Evolutionary conservation across 2,113 vertebrate genomes (phyloP).

Genomic region (Setophaga coronata): DNA sequence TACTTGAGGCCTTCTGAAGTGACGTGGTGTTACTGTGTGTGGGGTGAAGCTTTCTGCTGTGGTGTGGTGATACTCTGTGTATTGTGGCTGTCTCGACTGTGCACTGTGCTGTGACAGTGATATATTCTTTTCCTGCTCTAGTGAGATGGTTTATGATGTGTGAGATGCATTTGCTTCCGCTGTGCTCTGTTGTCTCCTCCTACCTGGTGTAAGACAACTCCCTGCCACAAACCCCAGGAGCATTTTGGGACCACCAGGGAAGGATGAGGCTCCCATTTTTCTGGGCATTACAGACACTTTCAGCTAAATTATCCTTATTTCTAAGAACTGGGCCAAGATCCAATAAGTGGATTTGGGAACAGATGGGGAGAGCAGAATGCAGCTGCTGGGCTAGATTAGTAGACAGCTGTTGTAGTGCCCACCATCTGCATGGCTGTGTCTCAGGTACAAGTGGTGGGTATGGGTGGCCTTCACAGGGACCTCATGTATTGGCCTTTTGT

Average conservation of each 20-base stretch:
- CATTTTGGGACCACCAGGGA: background rate
- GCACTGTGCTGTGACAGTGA: background rate
- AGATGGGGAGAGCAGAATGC: background rate
- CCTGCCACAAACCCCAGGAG: background rate
- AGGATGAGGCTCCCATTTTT: background rate
- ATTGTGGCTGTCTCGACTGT: background rate
- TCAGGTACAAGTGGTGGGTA: background rate
- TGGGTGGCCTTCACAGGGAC: background rate
- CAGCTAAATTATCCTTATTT: background rate
- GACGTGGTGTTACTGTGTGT: background rate
- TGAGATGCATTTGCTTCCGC: background rate
- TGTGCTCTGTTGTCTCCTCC: background rate
- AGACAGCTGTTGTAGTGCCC: background rate
- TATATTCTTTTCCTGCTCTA: background rate
- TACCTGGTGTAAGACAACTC: background rate
- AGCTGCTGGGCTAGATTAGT: background rate
- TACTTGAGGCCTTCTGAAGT: background rate
- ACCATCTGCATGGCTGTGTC: background rate
- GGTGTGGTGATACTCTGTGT: background rate
- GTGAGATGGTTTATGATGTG: background rate
- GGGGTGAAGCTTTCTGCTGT: background rate
- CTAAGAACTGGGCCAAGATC: background rate
- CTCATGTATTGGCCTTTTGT: background rate
- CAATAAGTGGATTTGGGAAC: background rate
- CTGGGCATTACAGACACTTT: background rate